Base-by-base conservation (phyloP, 2,888 invertebrate genomes). In the Drosophila flavopinicola region DNA sequence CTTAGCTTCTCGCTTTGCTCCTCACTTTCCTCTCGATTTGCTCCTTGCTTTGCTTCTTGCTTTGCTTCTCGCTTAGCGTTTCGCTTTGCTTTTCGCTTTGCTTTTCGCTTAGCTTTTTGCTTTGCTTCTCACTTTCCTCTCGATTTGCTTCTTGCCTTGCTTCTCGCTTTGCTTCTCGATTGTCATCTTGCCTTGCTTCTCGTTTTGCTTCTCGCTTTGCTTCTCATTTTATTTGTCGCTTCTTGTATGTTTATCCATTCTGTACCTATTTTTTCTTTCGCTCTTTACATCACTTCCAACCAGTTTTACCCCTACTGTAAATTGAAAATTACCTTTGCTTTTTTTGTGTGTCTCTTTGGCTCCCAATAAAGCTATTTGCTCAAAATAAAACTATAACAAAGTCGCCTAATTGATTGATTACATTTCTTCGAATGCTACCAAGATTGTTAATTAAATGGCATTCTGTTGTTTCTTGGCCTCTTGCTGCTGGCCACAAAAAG, bases 401-500 rank as follows among this genome's bases (percentile, higher is more conserved):
- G 11, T 29, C 17, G 3, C 2, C 15, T 15, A 24, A 41, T 57
- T 57, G 33, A 57, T 57, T 56, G 39, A 27, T 29, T 37, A 25
- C 37, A 1, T 35, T 52, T 37, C 9, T 20, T 24, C 51, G 13
- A 10, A 25, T 24, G 48, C 38, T 7, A 27, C 37, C 35, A 29
- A 45, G 45, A 53, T 51, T 60, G 53, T 54, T 54, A 73, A 66
- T 60, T 53, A 54, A 73, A 51, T 73, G 30, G 51, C 54, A 48
- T 52, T 51, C 51, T 27, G 15, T 30, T 48, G 29, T 25, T 35
- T 30, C 29, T 60, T 32, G 33, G 59, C 27, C 51, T 29, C 51
- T 47, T 66, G 6, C 17, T 49, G 27, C 27, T 54, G 9, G 29
- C 42, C 29, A 30, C 39, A 15, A 32, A n/a, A 7, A 27, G 32